A percentile compares a stretch with the other conserved stretches of the same genome.
These are phyloP conservation scores for Miichthys miiuy DNA, from an alignment of 2,797 vertebrate species.

Conservation along the genomic window DNA sequence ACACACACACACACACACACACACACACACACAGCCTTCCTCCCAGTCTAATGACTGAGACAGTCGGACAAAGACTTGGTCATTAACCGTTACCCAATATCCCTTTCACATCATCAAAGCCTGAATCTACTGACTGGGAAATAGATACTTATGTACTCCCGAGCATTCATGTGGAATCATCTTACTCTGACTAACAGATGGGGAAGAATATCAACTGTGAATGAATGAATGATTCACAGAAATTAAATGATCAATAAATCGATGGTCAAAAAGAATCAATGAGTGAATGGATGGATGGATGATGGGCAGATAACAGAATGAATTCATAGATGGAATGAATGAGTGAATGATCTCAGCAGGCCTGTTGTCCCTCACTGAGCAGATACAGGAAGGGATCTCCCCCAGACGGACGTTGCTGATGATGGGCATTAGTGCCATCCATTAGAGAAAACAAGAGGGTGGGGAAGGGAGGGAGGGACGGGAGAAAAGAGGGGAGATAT, in stretches of 20 bases:
- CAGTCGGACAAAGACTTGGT: slow-evolving; percentile 39
- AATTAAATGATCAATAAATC: neutral
- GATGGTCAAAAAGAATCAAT: neutral
- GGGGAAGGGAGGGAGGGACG: neutral
- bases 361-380: slow-evolving; percentile 40
- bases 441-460: slow-evolving; percentile 63
- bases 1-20: neutral
- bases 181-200: slow-evolving; percentile 19
- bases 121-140: slow-evolving; percentile 24
- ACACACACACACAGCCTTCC: neutral
- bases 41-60: slow-evolving; percentile 23
- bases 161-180: slow-evolving; percentile 14
- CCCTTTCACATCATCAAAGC: slow-evolving; percentile 34
- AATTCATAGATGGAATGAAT: slow-evolving; percentile 27
- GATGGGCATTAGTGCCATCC: slow-evolving; percentile 66
- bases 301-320: slow-evolving; percentile 8
- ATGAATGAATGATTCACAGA: slow-evolving; percentile 19
- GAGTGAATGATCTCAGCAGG: slow-evolving; percentile 58
- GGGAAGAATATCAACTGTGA: neutral
- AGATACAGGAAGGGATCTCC: slow-evolving; percentile 68
- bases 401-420: slow-evolving; percentile 49
- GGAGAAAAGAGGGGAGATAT: neutral
- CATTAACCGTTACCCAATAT: slow-evolving; percentile 55
- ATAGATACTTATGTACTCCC: slow-evolving; percentile 15
- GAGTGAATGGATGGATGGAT: neutral